These are phyloP conservation scores for Armadillidium nasatum DNA, from an alignment of 1,140 invertebrate genomes.

Conservation along the genomic window DNA sequence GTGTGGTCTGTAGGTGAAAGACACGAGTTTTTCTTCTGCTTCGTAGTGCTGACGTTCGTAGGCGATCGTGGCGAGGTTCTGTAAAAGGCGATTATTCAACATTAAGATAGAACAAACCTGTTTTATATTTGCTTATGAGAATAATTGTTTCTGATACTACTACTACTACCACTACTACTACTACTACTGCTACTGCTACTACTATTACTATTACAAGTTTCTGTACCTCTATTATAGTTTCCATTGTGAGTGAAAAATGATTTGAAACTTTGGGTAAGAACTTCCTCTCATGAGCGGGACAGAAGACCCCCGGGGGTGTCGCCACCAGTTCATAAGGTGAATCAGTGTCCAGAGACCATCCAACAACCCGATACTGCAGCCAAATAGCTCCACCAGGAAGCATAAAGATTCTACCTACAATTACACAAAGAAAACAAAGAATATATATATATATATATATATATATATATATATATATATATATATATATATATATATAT, in stretches of 20 bases:
- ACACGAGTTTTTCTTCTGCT: constrained; percentile 43
- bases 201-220: no score
- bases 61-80: constrained; percentile 44
- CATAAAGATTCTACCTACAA: constrained; percentile 40
- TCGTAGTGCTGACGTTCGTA: constrained; percentile 46
- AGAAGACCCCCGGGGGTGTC: constrained; percentile 43
- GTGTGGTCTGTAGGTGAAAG: constrained; percentile 43
- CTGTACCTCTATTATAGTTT: constrained; percentile 45
- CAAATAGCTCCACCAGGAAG: constrained; percentile 33
- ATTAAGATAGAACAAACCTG: no score
- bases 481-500: no score
- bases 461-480: no score
- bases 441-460: no score
- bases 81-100: neutral
- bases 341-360: constrained; percentile 29
- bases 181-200: no score
- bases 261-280: constrained; percentile 44
- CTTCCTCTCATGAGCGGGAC: constrained; percentile 38
- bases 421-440: no score
- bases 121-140: no score
- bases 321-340: constrained; percentile 30
- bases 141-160: no score
- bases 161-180: no score
- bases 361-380: constrained; percentile 41
- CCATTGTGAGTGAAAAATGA: constrained; percentile 46